Evolutionary conservation across 2,797 vertebrate genomes (phyloP).

Genomic region (Morus bassanus): DNA sequence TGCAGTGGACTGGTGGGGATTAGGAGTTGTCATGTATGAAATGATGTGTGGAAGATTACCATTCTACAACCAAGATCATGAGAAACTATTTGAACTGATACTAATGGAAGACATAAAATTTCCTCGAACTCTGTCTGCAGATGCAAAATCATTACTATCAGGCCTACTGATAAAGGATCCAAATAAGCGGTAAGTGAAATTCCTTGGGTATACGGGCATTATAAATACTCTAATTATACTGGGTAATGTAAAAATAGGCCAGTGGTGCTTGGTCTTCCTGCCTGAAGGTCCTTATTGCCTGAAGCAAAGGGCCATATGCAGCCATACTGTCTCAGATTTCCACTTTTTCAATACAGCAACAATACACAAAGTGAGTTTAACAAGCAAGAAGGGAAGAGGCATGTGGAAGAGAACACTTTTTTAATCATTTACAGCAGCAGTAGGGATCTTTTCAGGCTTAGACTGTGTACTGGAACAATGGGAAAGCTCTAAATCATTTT

Average conservation of each 20-base stretch:
- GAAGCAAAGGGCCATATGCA: not conserved
- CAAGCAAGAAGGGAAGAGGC: not conserved
- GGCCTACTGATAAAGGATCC: conserved; percentile 98
- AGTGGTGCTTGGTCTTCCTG: not conserved
- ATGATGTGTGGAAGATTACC: conserved; percentile 97
- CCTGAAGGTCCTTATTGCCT: not conserved
- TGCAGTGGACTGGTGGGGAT: conserved; percentile 97
- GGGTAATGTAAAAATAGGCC: not conserved
- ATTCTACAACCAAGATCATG: conserved; percentile 98
- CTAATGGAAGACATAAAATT: conserved; percentile 99
- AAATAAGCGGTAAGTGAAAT: conserved; percentile 87
- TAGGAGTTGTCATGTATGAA: conserved; percentile 96
- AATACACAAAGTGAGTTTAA: not conserved
- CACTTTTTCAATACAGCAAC: not conserved
- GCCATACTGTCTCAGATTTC: not conserved
- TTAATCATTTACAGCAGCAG: not conserved
- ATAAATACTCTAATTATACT: not conserved
- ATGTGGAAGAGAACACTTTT: not conserved
- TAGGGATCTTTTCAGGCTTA: not conserved
- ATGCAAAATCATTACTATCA: conserved; percentile 96
- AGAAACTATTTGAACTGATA: conserved; percentile 96
- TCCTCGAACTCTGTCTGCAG: conserved; percentile 91
- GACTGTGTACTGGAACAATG: not conserved
- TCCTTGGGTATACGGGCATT: not conserved
- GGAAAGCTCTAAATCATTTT: not conserved